Evolutionary conservation across 2,888 invertebrate species (phyloP).

Genomic region (Druceiella hillmani): DNA sequence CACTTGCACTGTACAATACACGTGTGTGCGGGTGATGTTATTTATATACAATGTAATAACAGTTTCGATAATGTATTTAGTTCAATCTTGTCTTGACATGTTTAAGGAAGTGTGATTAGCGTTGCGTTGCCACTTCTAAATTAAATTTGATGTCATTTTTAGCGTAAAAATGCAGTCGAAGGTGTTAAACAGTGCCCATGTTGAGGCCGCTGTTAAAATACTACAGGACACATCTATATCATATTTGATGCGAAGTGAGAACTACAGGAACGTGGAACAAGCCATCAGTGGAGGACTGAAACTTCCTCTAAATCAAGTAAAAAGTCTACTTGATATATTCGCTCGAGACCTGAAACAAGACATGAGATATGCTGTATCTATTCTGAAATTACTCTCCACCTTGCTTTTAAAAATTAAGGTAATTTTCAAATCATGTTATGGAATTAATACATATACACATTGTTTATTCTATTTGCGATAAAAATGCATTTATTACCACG

Average conservation of each 20-base stretch:
- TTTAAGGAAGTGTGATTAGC: too few species aligned
- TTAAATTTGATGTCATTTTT: too few species aligned
- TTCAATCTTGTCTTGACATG: too few species aligned
- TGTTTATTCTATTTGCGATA: too few species aligned
- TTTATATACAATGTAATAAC: too few species aligned
- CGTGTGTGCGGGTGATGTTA: too few species aligned
- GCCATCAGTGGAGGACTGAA: slow-evolving; percentile 26
- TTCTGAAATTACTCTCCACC: slow-evolving; percentile 29
- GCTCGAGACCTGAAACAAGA: slow-evolving; percentile 31
- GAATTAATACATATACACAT: too few species aligned
- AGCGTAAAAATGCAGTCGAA: too few species aligned
- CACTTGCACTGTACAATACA: too few species aligned
- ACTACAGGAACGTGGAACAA: slow-evolving; percentile 28
- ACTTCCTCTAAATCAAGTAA: slow-evolving; percentile 23
- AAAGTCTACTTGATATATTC: slow-evolving; percentile 32
- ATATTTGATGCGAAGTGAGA: slow-evolving; percentile 21
- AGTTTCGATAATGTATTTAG: too few species aligned
- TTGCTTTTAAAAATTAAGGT: slow-evolving; percentile 34
- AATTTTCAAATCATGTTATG: slow-evolving; percentile 13
- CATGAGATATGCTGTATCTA: slow-evolving; percentile 28
- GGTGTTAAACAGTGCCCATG: slow-evolving; percentile 15
- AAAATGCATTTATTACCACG: too few species aligned
- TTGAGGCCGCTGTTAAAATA: slow-evolving; percentile 28
- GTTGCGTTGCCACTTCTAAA: too few species aligned
- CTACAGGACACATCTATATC: slow-evolving; percentile 29